Evolutionary conservation across 2,113 vertebrate genomes (phyloP).

Genomic region (Oceanites oceanicus): DNA sequence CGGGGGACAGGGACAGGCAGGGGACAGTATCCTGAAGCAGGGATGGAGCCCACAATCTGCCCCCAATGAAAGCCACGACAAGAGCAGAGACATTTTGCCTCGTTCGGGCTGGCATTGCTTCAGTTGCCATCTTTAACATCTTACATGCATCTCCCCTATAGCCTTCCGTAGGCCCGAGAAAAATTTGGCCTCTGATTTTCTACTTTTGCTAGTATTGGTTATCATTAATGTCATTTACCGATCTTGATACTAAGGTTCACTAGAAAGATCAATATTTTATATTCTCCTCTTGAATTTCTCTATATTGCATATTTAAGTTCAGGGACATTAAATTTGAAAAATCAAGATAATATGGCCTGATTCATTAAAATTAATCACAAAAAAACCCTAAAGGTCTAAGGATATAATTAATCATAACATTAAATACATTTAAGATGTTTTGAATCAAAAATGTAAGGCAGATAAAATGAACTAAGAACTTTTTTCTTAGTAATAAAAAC

Average conservation of each 20-base stretch:
- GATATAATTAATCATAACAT: background rate
- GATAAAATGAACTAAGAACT: constrained; percentile 1
- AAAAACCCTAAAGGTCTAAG: background rate
- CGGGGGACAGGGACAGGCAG: background rate
- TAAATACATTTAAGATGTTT: background rate
- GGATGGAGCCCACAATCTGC: background rate
- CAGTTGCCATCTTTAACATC: background rate
- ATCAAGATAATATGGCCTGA: background rate
- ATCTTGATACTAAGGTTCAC: background rate
- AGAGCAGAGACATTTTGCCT: background rate
- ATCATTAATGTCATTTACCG: background rate
- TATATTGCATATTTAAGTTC: background rate
- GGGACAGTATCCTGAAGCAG: background rate
- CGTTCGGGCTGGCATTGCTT: background rate
- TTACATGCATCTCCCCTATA: background rate
- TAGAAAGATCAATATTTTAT: background rate
- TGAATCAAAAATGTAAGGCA: background rate
- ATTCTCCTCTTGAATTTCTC: background rate
- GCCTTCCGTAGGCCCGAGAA: background rate
- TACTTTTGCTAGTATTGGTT: background rate
- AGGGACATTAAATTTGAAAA: background rate
- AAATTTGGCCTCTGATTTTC: background rate
- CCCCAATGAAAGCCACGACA: background rate
- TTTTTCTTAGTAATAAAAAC: constrained; percentile 5
- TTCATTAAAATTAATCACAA: background rate